These are phyloP conservation scores for Spinus pinus DNA, from an alignment of 2,797 vertebrate species.

Conservation along the genomic window DNA sequence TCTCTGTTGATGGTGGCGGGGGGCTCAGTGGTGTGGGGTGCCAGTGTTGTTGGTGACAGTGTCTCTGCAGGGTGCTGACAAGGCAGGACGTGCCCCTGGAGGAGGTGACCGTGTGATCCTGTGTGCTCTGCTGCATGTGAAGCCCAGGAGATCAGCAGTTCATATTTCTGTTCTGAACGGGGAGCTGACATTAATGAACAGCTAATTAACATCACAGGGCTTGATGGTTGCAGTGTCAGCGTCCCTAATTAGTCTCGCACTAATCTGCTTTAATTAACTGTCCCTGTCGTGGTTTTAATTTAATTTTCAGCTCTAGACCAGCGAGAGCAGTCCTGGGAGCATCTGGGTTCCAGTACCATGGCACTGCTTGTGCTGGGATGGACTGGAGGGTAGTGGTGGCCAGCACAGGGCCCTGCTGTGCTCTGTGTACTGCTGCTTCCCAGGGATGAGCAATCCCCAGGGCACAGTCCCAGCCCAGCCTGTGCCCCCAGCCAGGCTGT, in stretches of 20 bases:
- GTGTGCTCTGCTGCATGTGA: not conserved
- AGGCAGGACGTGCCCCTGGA: not conserved
- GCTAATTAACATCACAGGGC: conserved; percentile 81
- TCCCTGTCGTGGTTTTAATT: conserved; percentile 79
- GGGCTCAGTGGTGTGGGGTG: not conserved
- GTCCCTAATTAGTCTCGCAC: conserved; percentile 79
- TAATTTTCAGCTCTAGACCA: conserved; percentile 75
- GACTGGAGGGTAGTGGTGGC: not conserved
- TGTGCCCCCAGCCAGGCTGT: not conserved
- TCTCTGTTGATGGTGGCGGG: not conserved
- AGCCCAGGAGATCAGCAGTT: conserved; percentile 53
- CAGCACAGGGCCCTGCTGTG: not conserved
- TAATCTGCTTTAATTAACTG: conserved; percentile 84
- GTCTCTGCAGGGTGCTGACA: not conserved
- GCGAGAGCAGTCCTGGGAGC: conserved; percentile 41
- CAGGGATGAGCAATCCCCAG: not conserved
- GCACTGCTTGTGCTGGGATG: not conserved
- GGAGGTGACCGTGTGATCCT: not conserved
- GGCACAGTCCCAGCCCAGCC: not conserved
- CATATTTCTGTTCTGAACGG: conserved; percentile 69
- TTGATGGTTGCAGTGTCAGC: conserved; percentile 77
- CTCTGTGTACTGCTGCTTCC: not conserved
- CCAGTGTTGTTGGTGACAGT: not conserved
- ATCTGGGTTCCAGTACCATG: not conserved
- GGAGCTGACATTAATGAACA: conserved; percentile 78